Percentiles rank a stretch among this genome's conserved stretches.
These are phyloP conservation scores for Centropyge bicolor DNA, from an alignment of 2,797 vertebrate species.

Conservation along the genomic window DNA sequence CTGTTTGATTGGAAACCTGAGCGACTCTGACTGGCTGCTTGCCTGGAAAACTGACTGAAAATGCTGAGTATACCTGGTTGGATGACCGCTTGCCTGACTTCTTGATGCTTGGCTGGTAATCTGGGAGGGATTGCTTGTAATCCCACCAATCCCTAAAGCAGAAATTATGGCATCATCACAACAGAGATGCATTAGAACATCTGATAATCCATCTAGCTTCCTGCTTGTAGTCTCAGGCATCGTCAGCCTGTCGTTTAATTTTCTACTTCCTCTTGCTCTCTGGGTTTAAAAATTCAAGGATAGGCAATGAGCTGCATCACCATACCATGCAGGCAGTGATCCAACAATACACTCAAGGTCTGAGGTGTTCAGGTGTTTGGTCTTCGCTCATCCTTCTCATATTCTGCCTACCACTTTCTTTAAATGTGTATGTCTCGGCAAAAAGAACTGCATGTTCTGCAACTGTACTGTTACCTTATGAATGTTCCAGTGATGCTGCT, in stretches of 20 bases:
- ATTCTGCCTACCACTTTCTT: background rate
- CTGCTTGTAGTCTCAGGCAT: constrained; percentile 16
- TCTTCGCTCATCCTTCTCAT: background rate
- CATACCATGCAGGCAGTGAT: background rate
- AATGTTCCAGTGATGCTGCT: background rate
- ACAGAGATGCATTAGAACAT: constrained; percentile 50
- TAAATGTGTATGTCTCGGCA: background rate
- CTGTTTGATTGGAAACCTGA: constrained; percentile 4
- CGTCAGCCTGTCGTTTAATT: too few relatives aligned
- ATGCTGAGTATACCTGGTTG: constrained; percentile 41
- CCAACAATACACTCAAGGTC: background rate
- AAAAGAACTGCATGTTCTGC: background rate
- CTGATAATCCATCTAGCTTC: constrained; percentile 55
- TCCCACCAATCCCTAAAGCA: constrained; percentile 67
- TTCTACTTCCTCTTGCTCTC: too few relatives aligned
- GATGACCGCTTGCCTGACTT: constrained; percentile 49
- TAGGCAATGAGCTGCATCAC: background rate
- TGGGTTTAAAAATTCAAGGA: background rate
- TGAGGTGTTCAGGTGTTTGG: background rate
- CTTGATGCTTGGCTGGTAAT: constrained; percentile 59
- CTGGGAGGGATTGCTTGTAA: constrained; percentile 72
- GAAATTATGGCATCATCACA: constrained; percentile 64
- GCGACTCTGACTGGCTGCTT: constrained; percentile 4
- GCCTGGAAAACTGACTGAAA: constrained; percentile 14
- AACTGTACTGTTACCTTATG: background rate